Evolutionary conservation across 2,113 vertebrate genomes (phyloP).

Genomic region (Hippocampus zosterae): DNA sequence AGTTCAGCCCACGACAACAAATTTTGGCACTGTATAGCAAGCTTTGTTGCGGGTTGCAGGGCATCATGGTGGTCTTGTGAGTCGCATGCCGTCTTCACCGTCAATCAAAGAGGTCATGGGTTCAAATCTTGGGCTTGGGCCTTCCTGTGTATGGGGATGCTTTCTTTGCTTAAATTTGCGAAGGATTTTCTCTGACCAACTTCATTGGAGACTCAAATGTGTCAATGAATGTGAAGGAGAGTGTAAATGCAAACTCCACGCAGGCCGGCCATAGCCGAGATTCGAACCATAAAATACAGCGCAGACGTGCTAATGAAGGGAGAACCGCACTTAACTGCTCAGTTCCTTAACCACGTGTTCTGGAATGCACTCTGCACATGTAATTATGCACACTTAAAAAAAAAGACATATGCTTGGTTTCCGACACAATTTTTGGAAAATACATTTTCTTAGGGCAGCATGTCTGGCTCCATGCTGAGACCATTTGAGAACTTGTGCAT

Average conservation of each 20-base stretch:
- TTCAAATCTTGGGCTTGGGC: neutral
- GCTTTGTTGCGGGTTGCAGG: neutral
- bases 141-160: neutral
- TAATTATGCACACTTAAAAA: neutral
- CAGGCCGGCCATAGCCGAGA: neutral
- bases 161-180: neutral
- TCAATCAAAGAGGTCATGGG: neutral
- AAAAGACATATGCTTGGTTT: neutral
- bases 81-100: neutral
- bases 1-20: neutral
- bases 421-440: neutral
- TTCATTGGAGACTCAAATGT: neutral
- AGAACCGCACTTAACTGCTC: neutral
- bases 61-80: neutral
- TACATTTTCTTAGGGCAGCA: neutral
- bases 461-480: neutral
- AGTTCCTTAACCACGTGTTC: neutral
- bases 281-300: neutral
- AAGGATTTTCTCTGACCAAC: neutral
- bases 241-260: neutral
- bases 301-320: neutral
- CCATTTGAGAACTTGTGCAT: neutral
- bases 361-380: neutral
- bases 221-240: too few relatives aligned
- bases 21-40: neutral